Percentiles rank a stretch among this genome's conserved stretches.
phyloP scores from a whole-genome alignment of 2,113 vertebrate genomes.

The Narcine bancroftii region DNA sequence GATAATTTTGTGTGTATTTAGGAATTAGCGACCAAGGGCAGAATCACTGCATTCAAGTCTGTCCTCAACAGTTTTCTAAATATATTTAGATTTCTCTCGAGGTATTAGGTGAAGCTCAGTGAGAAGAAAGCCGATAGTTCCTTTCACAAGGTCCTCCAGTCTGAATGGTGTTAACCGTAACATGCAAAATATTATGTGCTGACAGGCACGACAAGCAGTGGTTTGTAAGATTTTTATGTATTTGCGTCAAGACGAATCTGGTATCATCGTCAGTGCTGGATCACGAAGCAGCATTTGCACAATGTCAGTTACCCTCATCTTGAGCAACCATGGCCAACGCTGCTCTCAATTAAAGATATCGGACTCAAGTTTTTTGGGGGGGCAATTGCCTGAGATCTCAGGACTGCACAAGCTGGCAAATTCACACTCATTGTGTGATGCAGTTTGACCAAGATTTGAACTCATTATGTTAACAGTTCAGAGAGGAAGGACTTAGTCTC shows the following conservation, averaged over 20 bases:
- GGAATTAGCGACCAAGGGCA: too few species aligned
- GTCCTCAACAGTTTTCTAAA: not conserved
- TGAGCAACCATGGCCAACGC: not conserved
- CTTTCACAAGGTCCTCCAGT: not conserved
- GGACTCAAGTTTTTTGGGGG: not conserved
- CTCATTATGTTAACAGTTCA: not conserved
- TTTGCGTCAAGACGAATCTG: not conserved
- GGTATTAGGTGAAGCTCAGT: not conserved
- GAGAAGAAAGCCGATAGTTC: not conserved
- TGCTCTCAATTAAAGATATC: not conserved
- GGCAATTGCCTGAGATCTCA: not conserved
- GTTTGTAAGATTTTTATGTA: not conserved
- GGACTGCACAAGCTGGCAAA: not conserved
- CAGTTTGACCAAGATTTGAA: conserved; percentile 21
- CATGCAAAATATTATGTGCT: not conserved
- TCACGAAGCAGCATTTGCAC: not conserved
- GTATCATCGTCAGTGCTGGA: too few species aligned
- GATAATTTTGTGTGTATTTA: too few species aligned
- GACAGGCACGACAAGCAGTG: not conserved
- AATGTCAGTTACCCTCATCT: not conserved
- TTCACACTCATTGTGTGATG: conserved; percentile 26
- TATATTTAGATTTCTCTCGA: not conserved
- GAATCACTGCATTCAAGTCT: not conserved
- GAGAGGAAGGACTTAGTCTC: not conserved
- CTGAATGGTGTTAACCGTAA: not conserved